Evolutionary conservation across 2,797 vertebrate species (phyloP).

Genomic region (Phoeniculus purpureus): DNA sequence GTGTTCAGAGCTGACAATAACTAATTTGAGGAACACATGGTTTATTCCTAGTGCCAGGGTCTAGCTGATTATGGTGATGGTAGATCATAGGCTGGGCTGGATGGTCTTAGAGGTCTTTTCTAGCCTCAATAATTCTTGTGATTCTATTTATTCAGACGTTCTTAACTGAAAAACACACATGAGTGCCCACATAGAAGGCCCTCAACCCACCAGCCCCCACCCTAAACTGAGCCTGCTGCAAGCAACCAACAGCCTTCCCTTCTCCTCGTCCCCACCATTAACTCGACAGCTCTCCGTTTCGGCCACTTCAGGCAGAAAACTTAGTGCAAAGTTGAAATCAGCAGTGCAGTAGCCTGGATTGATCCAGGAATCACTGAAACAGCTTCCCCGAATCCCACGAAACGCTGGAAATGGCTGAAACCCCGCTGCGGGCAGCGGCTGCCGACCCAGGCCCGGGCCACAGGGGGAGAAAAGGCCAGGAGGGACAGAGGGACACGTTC

Average conservation of each 20-base stretch:
- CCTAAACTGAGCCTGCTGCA: too few species aligned
- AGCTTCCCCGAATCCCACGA: fast-evolving
- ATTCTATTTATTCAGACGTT: background rate
- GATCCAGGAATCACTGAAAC: fast-evolving
- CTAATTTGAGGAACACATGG: fast-evolving
- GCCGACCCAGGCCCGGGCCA: background rate
- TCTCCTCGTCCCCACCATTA: too few species aligned
- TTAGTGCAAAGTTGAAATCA: background rate
- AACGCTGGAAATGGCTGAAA: fast-evolving
- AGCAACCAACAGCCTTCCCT: fast-evolving
- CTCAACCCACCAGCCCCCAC: fast-evolving
- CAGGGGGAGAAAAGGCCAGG: too few species aligned
- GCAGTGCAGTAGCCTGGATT: fast-evolving
- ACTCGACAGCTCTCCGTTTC: fast-evolving
- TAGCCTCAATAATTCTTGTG: too few species aligned
- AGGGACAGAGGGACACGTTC: background rate
- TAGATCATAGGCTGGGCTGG: too few species aligned
- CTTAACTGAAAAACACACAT: fast-evolving
- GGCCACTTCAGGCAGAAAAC: fast-evolving
- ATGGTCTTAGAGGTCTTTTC: too few species aligned
- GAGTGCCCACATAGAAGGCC: fast-evolving
- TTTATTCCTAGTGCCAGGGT: too few species aligned
- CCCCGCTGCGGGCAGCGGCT: background rate
- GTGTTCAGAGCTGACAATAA: background rate
- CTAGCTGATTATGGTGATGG: too few species aligned